These are phyloP conservation scores for Myopa testacea DNA, from an alignment of 2,888 invertebrate genomes.

Conservation along the genomic window DNA sequence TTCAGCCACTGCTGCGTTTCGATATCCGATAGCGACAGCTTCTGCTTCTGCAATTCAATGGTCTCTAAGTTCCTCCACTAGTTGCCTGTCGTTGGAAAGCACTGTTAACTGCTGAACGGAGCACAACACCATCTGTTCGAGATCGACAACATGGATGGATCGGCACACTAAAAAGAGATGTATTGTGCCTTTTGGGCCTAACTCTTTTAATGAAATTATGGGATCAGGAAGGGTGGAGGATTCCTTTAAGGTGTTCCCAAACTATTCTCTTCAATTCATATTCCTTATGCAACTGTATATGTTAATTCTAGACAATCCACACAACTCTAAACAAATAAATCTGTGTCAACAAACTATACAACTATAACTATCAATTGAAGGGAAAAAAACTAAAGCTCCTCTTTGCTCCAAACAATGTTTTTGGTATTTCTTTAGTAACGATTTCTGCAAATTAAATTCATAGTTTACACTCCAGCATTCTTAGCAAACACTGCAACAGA, in stretches of 20 bases:
- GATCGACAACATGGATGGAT: background rate
- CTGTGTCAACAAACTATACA: too few relatives aligned
- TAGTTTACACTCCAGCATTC: background rate
- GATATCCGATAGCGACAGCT: constrained; percentile 31
- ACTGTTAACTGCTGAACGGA: background rate
- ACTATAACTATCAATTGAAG: too few relatives aligned
- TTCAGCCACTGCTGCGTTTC: constrained; percentile 22
- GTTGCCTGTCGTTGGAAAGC: background rate
- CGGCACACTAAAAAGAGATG: background rate
- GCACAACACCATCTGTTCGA: constrained; percentile 11
- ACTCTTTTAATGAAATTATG: background rate
- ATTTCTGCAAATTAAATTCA: constrained; percentile 24
- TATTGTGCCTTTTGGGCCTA: background rate
- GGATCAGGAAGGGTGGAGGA: too few relatives aligned
- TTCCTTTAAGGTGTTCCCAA: too few relatives aligned
- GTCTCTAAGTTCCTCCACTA: background rate
- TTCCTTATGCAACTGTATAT: too few relatives aligned
- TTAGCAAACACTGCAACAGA: background rate
- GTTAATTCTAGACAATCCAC: too few relatives aligned
- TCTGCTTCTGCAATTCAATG: constrained; percentile 6
- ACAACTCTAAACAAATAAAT: too few relatives aligned
- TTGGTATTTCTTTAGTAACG: background rate
- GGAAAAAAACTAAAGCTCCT: too few relatives aligned
- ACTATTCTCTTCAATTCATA: too few relatives aligned
- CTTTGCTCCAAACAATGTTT: background rate